Base-by-base conservation (phyloP, 2,797 vertebrate species). In the Podargus strigoides region DNA sequence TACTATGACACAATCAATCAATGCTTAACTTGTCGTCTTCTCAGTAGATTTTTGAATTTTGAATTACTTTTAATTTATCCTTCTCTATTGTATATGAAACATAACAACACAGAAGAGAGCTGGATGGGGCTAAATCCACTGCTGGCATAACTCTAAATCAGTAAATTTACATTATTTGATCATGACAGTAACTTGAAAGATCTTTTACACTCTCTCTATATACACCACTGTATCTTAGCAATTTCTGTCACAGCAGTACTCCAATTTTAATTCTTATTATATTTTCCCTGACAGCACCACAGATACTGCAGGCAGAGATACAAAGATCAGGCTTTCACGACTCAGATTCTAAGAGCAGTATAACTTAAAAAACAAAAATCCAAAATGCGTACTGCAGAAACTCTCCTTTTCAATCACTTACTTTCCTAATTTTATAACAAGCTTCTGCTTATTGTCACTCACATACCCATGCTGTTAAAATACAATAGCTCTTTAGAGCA, bases 371-470 rank as follows among this genome's bases (percentile, higher is more conserved):
- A 14, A 21, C 16, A 23, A 77, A 73, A 7, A 15, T 19, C 22
- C 55, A 44, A 36, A 80, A 58, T 3, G 14, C 0, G 1, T 42
- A n/a, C 28, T 55, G 52, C 12, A 74, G 22, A 89, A 78, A 75
- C 20, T 42, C 37, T 27, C 68, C 78, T 96, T 94, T 90, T 92
- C 59, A 59, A 74, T 84, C 74, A 74, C 77, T 91, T 94, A 41
- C 87, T 91, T 90, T 95, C 83, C 68, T 85, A 69, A 88, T 60
- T 76, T 91, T 89, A 94, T 89, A 95, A 36, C 80, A 90, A 85
- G 79, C 64, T 86, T 91, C 77, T 89, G 63, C 85, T 92, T 73
- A 81, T 36, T 85, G 94, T 58, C 87, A 69, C 60, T 82, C 80
- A 74, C 34, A 58, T n/a, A 67, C 4, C 26, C 37, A 12, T 0